Percentiles rank a stretch among this genome's conserved stretches.
phyloP scores from a whole-genome alignment of 1,140 invertebrate genomes.

The Eumaeus atala region DNA sequence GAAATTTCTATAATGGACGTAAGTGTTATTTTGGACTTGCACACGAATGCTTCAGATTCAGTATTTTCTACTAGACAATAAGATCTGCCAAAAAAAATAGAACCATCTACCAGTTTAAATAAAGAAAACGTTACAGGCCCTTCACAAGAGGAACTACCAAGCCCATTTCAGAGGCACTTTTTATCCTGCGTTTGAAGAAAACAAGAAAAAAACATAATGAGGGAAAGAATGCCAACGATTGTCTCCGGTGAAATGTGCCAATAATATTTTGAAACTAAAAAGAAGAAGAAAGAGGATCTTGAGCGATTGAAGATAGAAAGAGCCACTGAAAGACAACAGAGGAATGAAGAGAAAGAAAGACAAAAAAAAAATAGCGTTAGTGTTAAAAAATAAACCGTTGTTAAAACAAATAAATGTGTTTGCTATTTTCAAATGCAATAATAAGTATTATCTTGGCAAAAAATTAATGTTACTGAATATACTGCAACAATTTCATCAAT shows the following conservation, averaged over 20 bases:
- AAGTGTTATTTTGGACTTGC: slow-evolving; percentile 16
- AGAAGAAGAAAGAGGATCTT: slow-evolving; percentile 5
- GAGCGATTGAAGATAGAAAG: slow-evolving; percentile 16
- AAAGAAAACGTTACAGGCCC: slow-evolving; percentile 18
- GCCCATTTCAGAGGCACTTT: slow-evolving; percentile 13
- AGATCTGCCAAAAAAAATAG: slow-evolving; percentile 10
- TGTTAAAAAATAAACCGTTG: slow-evolving; percentile 16
- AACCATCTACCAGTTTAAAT: slow-evolving; percentile 21
- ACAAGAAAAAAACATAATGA: slow-evolving; percentile 14
- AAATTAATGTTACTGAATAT: slow-evolving; percentile 18
- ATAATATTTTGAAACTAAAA: slow-evolving; percentile 13
- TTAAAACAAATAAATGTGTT: slow-evolving; percentile 18
- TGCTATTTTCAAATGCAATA: slow-evolving; percentile 16
- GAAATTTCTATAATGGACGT: slow-evolving; percentile 16
- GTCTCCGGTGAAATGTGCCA: slow-evolving; percentile 9
- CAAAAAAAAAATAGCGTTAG: slow-evolving; percentile 20
- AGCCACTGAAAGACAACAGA: slow-evolving; percentile 18
- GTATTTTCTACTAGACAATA: too few relatives aligned
- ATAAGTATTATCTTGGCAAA: slow-evolving; percentile 17
- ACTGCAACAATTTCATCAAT: slow-evolving; percentile 26
- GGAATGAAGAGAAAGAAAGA: slow-evolving; percentile 18
- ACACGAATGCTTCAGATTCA: too few relatives aligned
- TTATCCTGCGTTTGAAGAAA: slow-evolving; percentile 8
- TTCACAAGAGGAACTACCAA: slow-evolving; percentile 21
- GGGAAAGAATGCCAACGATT: slow-evolving; percentile 16